A percentile compares a stretch with the other conserved stretches of the same genome.
Conservation (phyloP, 2,113 vertebrate species). For the Prunella himalayana region DNA sequence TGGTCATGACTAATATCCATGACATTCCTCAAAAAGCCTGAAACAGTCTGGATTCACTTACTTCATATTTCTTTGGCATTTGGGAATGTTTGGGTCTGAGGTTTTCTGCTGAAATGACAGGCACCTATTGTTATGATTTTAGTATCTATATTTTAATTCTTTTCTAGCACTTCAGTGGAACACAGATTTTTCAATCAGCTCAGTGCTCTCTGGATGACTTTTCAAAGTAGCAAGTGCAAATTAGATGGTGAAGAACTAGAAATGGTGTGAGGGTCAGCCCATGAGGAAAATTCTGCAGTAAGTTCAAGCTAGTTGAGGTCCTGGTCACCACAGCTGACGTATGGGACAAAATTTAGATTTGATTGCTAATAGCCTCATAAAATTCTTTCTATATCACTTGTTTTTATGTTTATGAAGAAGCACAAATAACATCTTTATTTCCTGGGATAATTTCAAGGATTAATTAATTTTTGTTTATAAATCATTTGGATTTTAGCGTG, state of each 20-base stretch:
- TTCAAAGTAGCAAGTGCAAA: background rate
- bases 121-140: background rate
- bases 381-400: background rate
- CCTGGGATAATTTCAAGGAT: background rate
- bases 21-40: background rate
- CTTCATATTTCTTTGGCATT: background rate
- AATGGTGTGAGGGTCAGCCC: background rate
- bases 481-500: background rate
- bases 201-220: background rate
- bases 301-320: background rate
- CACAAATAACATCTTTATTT: background rate
- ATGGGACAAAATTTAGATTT: background rate
- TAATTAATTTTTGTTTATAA: background rate
- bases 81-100: conserved; percentile 15
- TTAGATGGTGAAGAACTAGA: background rate
- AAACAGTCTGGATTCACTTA: background rate
- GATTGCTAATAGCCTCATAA: background rate
- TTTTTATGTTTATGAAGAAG: background rate
- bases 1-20: background rate
- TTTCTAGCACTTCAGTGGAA: background rate
- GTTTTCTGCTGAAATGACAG: conserved; percentile 10
- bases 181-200: background rate
- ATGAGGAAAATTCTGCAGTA: background rate
- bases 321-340: background rate
- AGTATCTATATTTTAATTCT: conserved; percentile 26